phyloP scores from a whole-genome alignment of 2,888 invertebrate species.

The Prenolepis imparis region DNA sequence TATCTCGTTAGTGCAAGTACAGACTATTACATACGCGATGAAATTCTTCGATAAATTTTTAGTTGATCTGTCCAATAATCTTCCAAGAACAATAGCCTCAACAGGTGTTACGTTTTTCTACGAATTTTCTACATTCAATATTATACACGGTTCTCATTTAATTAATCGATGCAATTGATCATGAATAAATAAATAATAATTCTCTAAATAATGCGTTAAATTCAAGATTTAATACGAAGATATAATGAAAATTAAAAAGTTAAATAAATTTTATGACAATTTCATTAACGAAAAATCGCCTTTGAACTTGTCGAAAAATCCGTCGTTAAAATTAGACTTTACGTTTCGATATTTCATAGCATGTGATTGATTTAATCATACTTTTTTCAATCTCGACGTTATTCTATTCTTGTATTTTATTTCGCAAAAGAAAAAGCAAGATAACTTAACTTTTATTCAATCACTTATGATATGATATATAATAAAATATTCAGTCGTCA shows the following conservation, averaged over 20 bases:
- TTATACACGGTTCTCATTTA: neutral
- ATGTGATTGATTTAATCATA: neutral
- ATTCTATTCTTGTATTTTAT: constrained; percentile 14
- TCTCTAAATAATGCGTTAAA: neutral
- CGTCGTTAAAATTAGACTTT: neutral
- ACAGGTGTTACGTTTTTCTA: neutral
- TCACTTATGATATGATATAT: constrained; percentile 1
- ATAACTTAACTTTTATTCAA: constrained; percentile 36
- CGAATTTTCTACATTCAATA: neutral
- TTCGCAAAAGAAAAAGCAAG: neutral
- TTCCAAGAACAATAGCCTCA: neutral
- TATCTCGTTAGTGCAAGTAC: neutral
- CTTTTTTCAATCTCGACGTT: neutral
- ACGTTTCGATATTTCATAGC: neutral
- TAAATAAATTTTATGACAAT: neutral
- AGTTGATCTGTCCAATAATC: neutral
- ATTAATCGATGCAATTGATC: neutral
- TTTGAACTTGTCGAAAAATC: neutral
- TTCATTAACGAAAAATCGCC: neutral
- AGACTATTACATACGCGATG: neutral
- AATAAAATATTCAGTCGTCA: constrained; percentile 35
- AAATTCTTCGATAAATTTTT: neutral
- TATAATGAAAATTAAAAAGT: neutral
- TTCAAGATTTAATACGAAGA: neutral
- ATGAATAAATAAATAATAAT: neutral